Conservation (phyloP, 2,888 invertebrate genomes). For the Helobdella robusta region DNA sequence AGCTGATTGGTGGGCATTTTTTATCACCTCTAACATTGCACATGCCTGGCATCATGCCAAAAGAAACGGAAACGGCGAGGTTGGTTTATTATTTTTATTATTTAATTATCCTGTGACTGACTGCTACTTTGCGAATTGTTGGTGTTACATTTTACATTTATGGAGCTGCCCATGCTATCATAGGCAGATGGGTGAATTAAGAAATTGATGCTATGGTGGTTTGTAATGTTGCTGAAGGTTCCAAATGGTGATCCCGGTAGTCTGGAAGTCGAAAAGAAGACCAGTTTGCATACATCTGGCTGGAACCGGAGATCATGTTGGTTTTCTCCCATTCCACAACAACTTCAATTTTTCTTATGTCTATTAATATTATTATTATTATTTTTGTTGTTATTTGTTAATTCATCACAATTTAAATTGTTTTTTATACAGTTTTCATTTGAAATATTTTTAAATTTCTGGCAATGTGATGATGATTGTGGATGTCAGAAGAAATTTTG, state of each 20-base stretch:
- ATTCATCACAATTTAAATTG: neutral
- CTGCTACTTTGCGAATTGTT: too few species aligned
- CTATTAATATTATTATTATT: neutral
- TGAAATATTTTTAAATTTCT: too few species aligned
- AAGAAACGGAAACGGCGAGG: slow-evolving; percentile 70
- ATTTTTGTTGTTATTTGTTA: neutral
- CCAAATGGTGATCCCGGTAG: slow-evolving; percentile 64
- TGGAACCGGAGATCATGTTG: slow-evolving; percentile 93
- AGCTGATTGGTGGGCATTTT: slow-evolving; percentile 71
- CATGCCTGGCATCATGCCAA: slow-evolving; percentile 76
- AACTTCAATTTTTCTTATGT: neutral
- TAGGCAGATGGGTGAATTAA: neutral
- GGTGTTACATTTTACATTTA: too few species aligned
- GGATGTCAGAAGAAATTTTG: too few species aligned
- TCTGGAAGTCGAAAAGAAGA: slow-evolving; percentile 59
- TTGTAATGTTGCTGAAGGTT: slow-evolving; percentile 39
- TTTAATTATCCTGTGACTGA: neutral
- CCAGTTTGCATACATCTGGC: slow-evolving; percentile 82
- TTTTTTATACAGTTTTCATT: too few species aligned
- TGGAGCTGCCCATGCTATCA: neutral
- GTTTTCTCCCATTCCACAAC: too few species aligned
- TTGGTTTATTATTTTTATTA: slow-evolving; percentile 45
- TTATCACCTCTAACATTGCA: slow-evolving; percentile 69
- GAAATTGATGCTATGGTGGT: neutral
- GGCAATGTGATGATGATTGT: too few species aligned